Conservation (phyloP, 2,113 vertebrate species). For the Phyllostomus hastatus region DNA sequence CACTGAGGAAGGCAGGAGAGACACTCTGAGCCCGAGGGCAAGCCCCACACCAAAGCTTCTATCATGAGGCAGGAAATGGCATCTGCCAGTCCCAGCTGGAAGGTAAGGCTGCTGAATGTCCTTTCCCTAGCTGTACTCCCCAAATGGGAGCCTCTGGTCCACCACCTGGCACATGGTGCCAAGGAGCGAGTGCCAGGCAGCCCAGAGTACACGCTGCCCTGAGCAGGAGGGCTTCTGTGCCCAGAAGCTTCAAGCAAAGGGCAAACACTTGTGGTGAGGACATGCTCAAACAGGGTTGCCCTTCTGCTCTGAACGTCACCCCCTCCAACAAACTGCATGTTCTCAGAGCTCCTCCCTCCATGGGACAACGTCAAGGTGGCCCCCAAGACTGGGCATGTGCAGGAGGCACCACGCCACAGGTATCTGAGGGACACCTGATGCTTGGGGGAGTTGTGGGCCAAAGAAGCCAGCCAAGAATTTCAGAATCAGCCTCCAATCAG, state of each 20-base stretch:
- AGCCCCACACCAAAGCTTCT: background rate
- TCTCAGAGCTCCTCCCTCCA: background rate
- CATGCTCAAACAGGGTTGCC: background rate
- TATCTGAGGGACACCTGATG: background rate
- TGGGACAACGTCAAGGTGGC: fast-evolving
- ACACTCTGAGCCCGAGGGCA: fast-evolving
- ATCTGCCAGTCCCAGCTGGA: background rate
- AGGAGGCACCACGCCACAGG: background rate
- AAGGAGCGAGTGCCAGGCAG: background rate
- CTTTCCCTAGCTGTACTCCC: background rate
- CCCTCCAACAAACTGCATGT: background rate
- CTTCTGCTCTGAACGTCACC: background rate
- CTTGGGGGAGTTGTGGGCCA: background rate
- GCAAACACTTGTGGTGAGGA: background rate
- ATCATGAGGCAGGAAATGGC: background rate
- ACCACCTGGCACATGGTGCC: fast-evolving
- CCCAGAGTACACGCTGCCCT: fast-evolving
- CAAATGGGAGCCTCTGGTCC: no score
- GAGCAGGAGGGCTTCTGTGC: background rate
- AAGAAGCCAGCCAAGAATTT: background rate
- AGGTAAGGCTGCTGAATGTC: background rate
- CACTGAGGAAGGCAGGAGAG: conserved; percentile 81
- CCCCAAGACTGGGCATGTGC: background rate
- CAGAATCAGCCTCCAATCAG: background rate
- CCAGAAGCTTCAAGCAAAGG: fast-evolving